phyloP scores from a whole-genome alignment of 2,797 vertebrate genomes.

The Rhynchonycteris naso region DNA sequence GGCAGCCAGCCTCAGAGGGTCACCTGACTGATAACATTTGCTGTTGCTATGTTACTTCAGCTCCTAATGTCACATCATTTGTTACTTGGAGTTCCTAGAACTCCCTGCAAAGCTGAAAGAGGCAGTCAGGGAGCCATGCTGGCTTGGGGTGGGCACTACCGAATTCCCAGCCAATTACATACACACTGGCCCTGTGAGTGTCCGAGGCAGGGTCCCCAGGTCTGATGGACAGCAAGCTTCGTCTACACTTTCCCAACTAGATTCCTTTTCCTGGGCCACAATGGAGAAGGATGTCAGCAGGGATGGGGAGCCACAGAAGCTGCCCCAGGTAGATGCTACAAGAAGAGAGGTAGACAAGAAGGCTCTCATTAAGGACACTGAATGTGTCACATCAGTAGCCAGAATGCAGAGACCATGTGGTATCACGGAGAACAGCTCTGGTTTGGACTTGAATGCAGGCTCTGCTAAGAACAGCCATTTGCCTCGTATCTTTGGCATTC shows the following conservation, averaged over 20 bases:
- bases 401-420: neutral
- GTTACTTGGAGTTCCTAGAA: neutral
- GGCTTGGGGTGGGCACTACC: neutral
- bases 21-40: constrained; percentile 40
- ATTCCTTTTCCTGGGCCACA: neutral
- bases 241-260: neutral
- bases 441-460: neutral
- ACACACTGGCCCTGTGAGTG: neutral
- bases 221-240: neutral
- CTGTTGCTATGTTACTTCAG: constrained; percentile 47
- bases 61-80: constrained; percentile 8
- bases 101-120: neutral
- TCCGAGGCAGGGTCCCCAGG: neutral
- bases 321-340: neutral
- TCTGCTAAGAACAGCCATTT: neutral
- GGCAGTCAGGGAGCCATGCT: neutral
- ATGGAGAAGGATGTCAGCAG: neutral
- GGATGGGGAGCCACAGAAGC: neutral
- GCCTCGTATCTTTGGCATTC: neutral
- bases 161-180: neutral
- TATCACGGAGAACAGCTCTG: neutral
- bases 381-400: neutral
- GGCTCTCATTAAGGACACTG: neutral
- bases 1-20: neutral
- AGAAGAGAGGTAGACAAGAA: neutral